phyloP scores from a whole-genome alignment of 2,797 vertebrate species.

The Acanthurus tractus region DNA sequence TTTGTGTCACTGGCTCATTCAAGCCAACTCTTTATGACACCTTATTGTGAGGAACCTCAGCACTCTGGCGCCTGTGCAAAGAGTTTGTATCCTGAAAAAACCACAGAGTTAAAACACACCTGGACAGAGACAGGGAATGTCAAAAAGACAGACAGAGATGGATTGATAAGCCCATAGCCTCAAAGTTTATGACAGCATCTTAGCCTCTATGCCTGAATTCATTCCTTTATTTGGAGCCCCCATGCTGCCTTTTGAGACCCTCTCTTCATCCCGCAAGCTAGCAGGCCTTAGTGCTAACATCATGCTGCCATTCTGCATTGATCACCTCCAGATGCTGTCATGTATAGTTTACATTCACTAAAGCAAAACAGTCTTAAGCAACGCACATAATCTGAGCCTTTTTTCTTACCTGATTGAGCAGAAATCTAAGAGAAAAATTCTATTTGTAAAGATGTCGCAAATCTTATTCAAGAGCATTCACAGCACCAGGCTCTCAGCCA shows the following conservation, averaged over 20 bases:
- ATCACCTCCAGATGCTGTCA: constrained; percentile 83
- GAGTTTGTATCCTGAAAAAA: constrained; percentile 54
- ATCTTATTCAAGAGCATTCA: constrained; percentile 15
- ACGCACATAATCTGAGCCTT: constrained; percentile 25
- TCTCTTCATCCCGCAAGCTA: constrained; percentile 55
- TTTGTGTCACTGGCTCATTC: constrained; percentile 36
- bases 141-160: constrained; percentile 31
- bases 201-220: constrained; percentile 29
- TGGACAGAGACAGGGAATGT: constrained; percentile 37
- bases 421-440: constrained; percentile 15
- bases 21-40: constrained; percentile 61
- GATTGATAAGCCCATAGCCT: constrained; percentile 55
- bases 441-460: constrained; percentile 26
- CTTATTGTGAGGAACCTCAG: constrained; percentile 48
- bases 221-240: constrained; percentile 51
- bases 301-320: constrained; percentile 58
- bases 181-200: constrained; percentile 52
- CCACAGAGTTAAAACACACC: constrained; percentile 73
- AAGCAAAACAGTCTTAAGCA: constrained; percentile 40
- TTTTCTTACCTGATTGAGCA: too few species aligned
- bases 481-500: constrained; percentile 7
- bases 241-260: constrained; percentile 41
- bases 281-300: constrained; percentile 64
- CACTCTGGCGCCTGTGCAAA: constrained; percentile 58
- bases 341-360: constrained; percentile 52